These are phyloP conservation scores for Leptoclinus maculatus DNA, from an alignment of 2,797 vertebrate species.

Conservation along the genomic window DNA sequence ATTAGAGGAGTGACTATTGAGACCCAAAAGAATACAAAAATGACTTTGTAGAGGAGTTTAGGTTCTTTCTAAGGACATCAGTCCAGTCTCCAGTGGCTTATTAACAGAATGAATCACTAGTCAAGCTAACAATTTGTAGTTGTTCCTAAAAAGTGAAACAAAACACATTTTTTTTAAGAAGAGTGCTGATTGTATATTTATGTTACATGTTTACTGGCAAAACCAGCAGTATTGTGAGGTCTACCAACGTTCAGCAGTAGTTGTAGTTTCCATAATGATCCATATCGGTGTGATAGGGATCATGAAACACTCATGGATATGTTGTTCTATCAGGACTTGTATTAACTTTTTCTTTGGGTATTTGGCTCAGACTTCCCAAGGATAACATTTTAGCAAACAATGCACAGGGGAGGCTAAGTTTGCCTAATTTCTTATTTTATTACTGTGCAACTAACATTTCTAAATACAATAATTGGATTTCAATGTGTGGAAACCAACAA, in stretches of 20 bases:
- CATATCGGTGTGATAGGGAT: not conserved
- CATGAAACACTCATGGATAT: not conserved
- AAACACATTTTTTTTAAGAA: not conserved
- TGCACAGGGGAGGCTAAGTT: not conserved
- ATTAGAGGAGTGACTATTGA: not conserved
- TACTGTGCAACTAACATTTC: not conserved
- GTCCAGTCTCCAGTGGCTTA: not conserved
- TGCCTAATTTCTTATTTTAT: not conserved
- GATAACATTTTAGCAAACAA: not conserved
- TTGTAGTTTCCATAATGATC: not conserved
- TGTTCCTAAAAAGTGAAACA: not conserved
- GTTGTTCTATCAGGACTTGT: not conserved
- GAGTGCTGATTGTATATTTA: not conserved
- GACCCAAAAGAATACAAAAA: not conserved
- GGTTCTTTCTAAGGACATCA: not conserved
- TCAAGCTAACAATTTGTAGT: conserved; percentile 1
- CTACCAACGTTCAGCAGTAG: not conserved
- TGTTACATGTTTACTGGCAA: not conserved
- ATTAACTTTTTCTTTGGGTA: not conserved
- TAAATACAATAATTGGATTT: not conserved
- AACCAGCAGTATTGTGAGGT: not conserved
- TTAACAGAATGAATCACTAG: not conserved
- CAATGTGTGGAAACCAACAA: not conserved
- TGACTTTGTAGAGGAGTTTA: not conserved
- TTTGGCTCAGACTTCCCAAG: not conserved